Evolutionary conservation across 1,140 invertebrate genomes (phyloP), one percentile per base, ranked within the genome.

Genomic region (Bombus haemorrhoidalis): DNA sequence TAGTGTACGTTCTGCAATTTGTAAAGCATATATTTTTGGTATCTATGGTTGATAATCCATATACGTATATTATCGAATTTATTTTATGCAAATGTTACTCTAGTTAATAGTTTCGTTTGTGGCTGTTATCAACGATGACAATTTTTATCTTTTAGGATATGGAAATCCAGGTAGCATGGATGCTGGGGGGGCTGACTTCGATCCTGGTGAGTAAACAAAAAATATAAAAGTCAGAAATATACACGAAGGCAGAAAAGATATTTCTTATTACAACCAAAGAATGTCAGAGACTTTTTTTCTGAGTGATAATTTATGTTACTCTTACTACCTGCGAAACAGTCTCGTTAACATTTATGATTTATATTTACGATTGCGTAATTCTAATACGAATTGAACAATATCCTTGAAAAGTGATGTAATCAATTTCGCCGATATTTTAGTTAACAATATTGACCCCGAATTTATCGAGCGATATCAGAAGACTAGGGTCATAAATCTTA

Each of bases 81-180:
- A 34, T 82, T 82, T 41, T 15, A 13, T 59, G 6, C 6, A n/a
- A 22, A 22, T 15, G 64, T 12, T 25, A 39, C 69, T 1, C 41
- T 57, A 41, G 3, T 57, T 57, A 25, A 64, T 32, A 43, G n/a
- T 28, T 15, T 43, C 68, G n/a, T 74, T 59, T 22, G 3, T 53
- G 2, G 1, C 10, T 43, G 2, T 34, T 64, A 9, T 28, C 79
- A 75, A 86, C 43, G 62, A 28, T 15, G 8, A 22, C 73, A 25
- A 37, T 69, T 43, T 76, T 87, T 88, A 87, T 78, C 77, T 94
- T 92, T 12, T 91, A 95, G 95, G 94, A 91, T 95, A 95, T 94
- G 95, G 95, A 78, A 95, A 94, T 75, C 89, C 95, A 88, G 93
- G 94, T 69, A 93, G 94, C 41, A 94, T 95, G 94, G 95, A 95